Conservation (phyloP, 1,140 invertebrate genomes). For the Cydia amplana region DNA sequence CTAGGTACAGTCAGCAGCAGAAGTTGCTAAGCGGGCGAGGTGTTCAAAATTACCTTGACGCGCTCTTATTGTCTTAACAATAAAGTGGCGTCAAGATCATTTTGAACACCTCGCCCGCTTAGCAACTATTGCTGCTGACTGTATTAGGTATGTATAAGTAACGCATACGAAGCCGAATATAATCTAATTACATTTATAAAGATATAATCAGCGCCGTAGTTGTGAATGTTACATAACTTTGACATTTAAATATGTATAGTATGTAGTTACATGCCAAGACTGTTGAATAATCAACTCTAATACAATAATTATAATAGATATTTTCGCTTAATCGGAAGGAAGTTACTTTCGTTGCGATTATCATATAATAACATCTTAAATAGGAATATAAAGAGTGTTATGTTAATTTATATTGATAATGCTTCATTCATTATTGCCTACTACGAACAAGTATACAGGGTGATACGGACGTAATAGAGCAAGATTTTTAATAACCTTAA, state of each 20-base stretch:
- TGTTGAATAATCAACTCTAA: not conserved
- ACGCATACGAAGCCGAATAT: not conserved
- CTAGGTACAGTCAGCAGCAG: too few species aligned
- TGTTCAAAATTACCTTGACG: too few species aligned
- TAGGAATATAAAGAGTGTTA: not conserved
- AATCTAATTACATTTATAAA: not conserved
- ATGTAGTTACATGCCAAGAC: not conserved
- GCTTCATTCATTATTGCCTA: not conserved
- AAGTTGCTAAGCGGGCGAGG: too few species aligned
- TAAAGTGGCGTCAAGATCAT: too few species aligned
- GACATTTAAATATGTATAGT: not conserved
- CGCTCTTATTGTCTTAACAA: too few species aligned
- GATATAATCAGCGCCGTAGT: not conserved
- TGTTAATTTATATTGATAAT: not conserved
- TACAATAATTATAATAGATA: not conserved
- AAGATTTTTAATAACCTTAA: not conserved
- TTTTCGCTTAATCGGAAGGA: not conserved
- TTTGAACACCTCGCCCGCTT: too few species aligned
- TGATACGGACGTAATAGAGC: too few species aligned
- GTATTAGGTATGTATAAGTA: too few species aligned
- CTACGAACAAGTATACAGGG: not conserved
- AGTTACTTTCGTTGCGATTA: slow-evolving; percentile 2
- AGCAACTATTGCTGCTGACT: too few species aligned
- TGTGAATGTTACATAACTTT: not conserved
- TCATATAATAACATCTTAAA: slow-evolving; percentile 5